Conservation (phyloP, 2,797 vertebrate genomes). For the Uromys caudimaculatus region DNA sequence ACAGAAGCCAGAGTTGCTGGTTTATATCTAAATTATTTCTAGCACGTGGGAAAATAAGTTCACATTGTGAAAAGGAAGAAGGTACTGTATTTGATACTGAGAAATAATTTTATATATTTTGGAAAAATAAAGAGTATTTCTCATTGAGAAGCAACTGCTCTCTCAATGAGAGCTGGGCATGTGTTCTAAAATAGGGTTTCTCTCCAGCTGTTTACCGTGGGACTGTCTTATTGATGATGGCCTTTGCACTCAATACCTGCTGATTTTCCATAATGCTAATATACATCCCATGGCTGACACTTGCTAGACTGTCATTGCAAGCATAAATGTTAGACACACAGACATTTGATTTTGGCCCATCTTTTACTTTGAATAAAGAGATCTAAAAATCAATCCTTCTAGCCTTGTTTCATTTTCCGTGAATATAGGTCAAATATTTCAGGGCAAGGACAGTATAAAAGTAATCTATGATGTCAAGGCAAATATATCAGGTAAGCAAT, state of each 20-base stretch:
- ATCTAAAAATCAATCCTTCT: constrained; percentile 88
- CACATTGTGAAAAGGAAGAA: background rate
- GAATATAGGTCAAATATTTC: constrained; percentile 85
- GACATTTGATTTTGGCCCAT: constrained; percentile 86
- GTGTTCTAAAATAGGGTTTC: background rate
- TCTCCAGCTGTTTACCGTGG: constrained; percentile 64
- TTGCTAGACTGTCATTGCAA: constrained; percentile 81
- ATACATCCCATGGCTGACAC: constrained; percentile 72
- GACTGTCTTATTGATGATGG: constrained; percentile 69
- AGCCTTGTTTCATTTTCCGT: constrained; percentile 84
- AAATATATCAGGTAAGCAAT: constrained; percentile 87
- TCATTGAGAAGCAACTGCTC: background rate
- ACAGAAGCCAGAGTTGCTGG: background rate
- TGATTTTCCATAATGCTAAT: constrained; percentile 79
- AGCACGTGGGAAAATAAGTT: background rate
- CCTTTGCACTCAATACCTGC: constrained; percentile 69
- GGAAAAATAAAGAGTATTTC: background rate
- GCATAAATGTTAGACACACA: constrained; percentile 85
- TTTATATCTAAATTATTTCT: background rate
- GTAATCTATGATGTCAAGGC: constrained; percentile 86
- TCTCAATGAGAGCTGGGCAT: background rate
- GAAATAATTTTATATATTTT: constrained; percentile 7
- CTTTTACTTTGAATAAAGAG: constrained; percentile 87
- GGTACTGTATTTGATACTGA: background rate
- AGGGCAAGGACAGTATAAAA: constrained; percentile 85